Percentiles rank a stretch among this genome's conserved stretches.
Evolutionary conservation across 2,888 invertebrate genomes (phyloP).

Genomic region (Ptychoptera albimana): DNA sequence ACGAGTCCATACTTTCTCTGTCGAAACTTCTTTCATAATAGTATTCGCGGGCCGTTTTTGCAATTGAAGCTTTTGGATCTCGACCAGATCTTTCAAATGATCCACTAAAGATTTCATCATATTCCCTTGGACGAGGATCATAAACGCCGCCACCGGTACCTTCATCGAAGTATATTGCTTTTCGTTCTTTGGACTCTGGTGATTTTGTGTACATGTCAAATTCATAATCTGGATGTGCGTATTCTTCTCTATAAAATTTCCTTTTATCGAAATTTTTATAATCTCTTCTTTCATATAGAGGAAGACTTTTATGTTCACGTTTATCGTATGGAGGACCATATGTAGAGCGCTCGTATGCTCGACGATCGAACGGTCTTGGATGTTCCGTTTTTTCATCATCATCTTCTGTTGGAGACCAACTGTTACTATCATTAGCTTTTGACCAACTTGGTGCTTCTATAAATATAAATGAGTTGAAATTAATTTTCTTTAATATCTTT

Average conservation of each 20-base stretch:
- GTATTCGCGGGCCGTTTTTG: conserved; percentile 22
- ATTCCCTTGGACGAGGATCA: conserved; percentile 19
- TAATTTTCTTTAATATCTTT: neutral
- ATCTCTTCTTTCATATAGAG: conserved; percentile 20
- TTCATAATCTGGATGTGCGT: conserved; percentile 26
- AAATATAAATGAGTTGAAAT: neutral
- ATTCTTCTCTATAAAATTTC: conserved; percentile 27
- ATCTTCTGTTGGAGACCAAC: conserved; percentile 30
- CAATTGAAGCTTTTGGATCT: conserved; percentile 10
- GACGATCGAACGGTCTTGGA: conserved; percentile 26
- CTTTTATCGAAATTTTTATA: conserved; percentile 23
- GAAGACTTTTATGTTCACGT: conserved; percentile 18
- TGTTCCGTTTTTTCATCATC: conserved; percentile 16
- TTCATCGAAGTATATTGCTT: conserved; percentile 13
- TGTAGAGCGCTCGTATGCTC: conserved; percentile 27
- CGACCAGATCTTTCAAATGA: conserved; percentile 10
- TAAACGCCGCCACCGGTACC: conserved; percentile 10
- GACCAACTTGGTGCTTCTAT: neutral
- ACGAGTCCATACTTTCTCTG: conserved; percentile 29
- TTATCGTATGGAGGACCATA: conserved; percentile 31
- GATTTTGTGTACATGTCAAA: conserved; percentile 20
- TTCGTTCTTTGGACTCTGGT: conserved; percentile 15
- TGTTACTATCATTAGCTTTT: conserved; percentile 18
- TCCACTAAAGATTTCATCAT: conserved; percentile 28
- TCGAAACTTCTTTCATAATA: conserved; percentile 30